Evolutionary conservation across 2,797 vertebrate species (phyloP), one percentile per base, ranked within the genome.

Genomic region (Karalla daura): DNA sequence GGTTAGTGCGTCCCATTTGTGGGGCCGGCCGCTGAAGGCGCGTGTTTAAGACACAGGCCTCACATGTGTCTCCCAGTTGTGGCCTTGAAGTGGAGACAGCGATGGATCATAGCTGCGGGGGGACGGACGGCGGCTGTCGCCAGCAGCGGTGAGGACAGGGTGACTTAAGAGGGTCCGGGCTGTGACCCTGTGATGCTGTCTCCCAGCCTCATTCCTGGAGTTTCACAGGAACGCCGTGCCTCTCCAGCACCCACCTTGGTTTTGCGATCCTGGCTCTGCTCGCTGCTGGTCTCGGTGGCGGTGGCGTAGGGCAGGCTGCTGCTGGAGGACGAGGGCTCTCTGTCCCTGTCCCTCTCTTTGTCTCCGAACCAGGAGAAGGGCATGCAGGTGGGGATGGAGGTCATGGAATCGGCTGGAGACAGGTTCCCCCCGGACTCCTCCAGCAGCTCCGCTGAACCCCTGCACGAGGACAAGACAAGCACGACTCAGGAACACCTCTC

Each of bases 321-420:
- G 86, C 92, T 88, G 15, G 94, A 95, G 10, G 94, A 93, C 1
- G 95, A 95, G 2, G 94, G 95, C 81, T 96, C 96, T 68, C 93
- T 91, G 66, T 96, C 96, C 63, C 92, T 91, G 62, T 96, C 95
- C 68, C 89, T 93, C 61, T 96, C 96, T 77, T 92, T 95, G 87
- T 96, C 96, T 76, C 96, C 95, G 80, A 97, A 98, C 96, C 96
- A 97, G 81, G 94, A 96, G 89, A 98, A 98, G 55, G 96, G 96
- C 95, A 98, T 97, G 58, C 96, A 98, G 33, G 96, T 96, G n/a
- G 96, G 96, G 75, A 94, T 94, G 67, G 96, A 95, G 2, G 95
- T 94, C 91, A 96, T 93, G 0, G 96, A 97, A 37, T 96, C 96
- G 5, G 96, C 94, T 14, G 96, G 94, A n/a, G 96, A 96, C 0